A percentile compares a stretch with the other conserved stretches of the same genome.
Conservation (phyloP, 2,888 invertebrate genomes). For the Eumerus sabulonum region DNA sequence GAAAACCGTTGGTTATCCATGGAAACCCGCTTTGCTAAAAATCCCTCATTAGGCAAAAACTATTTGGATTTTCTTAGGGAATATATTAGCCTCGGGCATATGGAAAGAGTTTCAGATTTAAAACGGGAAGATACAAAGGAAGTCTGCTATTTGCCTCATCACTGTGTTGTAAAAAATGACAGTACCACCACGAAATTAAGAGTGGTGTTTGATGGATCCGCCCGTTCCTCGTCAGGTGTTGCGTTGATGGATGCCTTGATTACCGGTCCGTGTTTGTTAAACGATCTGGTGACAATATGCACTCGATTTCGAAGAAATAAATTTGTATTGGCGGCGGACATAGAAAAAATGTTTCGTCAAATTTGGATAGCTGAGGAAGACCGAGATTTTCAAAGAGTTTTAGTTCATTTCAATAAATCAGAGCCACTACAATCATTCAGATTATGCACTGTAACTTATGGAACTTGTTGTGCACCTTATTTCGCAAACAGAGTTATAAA, state of each 20-base stretch:
- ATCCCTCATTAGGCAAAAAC: not conserved
- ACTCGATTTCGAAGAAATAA: slow-evolving; percentile 4
- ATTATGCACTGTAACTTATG: not conserved
- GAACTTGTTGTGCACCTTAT: slow-evolving; percentile 1
- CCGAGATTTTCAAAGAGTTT: not conserved
- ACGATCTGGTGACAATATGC: not conserved
- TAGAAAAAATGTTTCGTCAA: slow-evolving; percentile 12
- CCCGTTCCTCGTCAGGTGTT: not conserved
- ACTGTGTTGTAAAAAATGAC: slow-evolving; percentile 1
- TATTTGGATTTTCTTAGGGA: not conserved
- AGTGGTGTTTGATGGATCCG: slow-evolving; percentile 7
- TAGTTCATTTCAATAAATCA: not conserved
- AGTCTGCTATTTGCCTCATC: slow-evolving; percentile 1
- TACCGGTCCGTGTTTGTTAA: not conserved
- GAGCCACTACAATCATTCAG: not conserved
- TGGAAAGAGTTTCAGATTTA: not conserved
- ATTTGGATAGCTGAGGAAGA: not conserved
- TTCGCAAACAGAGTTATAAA: not conserved
- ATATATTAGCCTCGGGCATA: not conserved
- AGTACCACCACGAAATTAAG: slow-evolving; percentile 13
- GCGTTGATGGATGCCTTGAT: not conserved
- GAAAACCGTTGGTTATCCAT: slow-evolving; percentile 5
- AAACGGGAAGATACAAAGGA: not conserved
- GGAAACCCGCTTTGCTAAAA: slow-evolving; percentile 7
- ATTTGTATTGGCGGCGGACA: slow-evolving; percentile 6